Evolutionary conservation across 2,888 invertebrate species (phyloP).

Genomic region (Sphecodes monilicornis): DNA sequence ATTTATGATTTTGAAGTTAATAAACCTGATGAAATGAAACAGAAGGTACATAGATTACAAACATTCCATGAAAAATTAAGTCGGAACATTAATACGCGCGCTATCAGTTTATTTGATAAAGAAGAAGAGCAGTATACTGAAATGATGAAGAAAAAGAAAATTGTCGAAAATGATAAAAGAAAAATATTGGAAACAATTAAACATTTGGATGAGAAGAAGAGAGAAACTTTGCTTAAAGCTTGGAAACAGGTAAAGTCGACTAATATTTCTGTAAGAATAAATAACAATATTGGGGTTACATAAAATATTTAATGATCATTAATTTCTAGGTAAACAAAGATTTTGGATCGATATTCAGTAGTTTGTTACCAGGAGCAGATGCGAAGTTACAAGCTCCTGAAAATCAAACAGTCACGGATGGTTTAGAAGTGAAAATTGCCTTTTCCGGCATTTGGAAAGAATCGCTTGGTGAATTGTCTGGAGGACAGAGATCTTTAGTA

Average conservation of each 20-base stretch:
- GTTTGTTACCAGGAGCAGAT: constrained; percentile 95
- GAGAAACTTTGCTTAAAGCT: constrained; percentile 91
- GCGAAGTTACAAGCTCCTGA: constrained; percentile 93
- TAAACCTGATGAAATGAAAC: constrained; percentile 86
- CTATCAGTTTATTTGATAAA: constrained; percentile 93
- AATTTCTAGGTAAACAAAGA: constrained; percentile 91
- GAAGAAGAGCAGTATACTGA: constrained; percentile 93
- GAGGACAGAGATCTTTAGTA: constrained; percentile 98
- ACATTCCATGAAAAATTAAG: constrained; percentile 89
- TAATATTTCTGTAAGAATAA: constrained; percentile 12
- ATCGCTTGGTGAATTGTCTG: constrained; percentile 96
- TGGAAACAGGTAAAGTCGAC: constrained; percentile 87
- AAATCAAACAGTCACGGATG: constrained; percentile 91
- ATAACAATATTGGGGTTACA: neutral
- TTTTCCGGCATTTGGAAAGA: constrained; percentile 98
- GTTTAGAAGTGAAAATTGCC: constrained; percentile 95
- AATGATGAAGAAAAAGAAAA: constrained; percentile 89
- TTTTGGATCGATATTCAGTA: constrained; percentile 97
- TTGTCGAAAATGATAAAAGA: constrained; percentile 90
- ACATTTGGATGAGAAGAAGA: constrained; percentile 96
- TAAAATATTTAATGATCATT: constrained; percentile 12
- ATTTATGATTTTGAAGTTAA: constrained; percentile 89
- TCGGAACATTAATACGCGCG: constrained; percentile 91
- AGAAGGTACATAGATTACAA: constrained; percentile 86
- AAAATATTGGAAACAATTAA: constrained; percentile 92